These are phyloP conservation scores for Eolophus roseicapilla DNA, from an alignment of 2,113 vertebrate genomes.

Conservation along the genomic window DNA sequence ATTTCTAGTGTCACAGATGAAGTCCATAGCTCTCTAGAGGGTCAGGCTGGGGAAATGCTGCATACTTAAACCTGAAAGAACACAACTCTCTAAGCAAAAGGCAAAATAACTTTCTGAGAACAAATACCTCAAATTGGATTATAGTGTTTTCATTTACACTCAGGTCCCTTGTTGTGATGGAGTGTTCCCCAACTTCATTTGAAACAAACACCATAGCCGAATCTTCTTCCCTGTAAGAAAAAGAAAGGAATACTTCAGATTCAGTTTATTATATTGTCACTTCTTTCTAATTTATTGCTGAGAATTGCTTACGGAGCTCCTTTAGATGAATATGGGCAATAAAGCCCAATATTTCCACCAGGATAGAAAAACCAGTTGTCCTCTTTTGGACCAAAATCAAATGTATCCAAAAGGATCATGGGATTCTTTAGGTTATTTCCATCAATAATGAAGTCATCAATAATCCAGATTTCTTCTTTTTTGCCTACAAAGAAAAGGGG, in stretches of 20 bases:
- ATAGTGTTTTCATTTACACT: constrained; percentile 95
- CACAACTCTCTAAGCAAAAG: background rate
- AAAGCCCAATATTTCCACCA: constrained; percentile 94
- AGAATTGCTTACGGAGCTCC: constrained; percentile 83
- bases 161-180: constrained; percentile 93
- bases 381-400: constrained; percentile 90
- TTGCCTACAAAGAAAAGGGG: constrained; percentile 81
- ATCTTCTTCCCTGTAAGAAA: constrained; percentile 86
- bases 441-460: constrained; percentile 96
- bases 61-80: background rate
- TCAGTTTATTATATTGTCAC: background rate
- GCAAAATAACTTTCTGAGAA: background rate
- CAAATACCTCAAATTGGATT: constrained; percentile 94
- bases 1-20: background rate
- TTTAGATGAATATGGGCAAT: constrained; percentile 94
- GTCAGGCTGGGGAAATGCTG: background rate
- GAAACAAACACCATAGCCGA: constrained; percentile 98
- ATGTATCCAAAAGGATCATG: constrained; percentile 87
- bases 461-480: constrained; percentile 98
- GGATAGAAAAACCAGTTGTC: constrained; percentile 97
- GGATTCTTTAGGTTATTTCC: constrained; percentile 89
- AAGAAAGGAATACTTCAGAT: background rate
- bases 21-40: background rate
- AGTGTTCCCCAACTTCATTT: constrained; percentile 94
- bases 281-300: background rate